Conservation (phyloP, 2,113 vertebrate genomes). For the Neolamprologus fasciatus region DNA sequence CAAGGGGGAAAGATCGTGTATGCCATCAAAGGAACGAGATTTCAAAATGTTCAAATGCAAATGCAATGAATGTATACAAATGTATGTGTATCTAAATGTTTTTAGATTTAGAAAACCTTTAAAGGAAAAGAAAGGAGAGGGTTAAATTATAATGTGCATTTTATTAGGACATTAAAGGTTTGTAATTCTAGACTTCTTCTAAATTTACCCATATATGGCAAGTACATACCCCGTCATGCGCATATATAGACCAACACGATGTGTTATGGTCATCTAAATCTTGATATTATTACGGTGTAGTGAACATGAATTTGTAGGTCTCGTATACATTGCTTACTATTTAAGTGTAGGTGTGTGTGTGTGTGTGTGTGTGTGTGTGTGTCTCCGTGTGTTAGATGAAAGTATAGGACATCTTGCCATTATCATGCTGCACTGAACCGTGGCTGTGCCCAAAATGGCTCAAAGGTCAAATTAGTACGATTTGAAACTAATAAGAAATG, state of each 20-base stretch:
- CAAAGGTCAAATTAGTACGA: slow-evolving; percentile 54
- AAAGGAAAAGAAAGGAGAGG: fast-evolving
- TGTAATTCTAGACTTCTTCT: background rate
- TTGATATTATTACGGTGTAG: background rate
- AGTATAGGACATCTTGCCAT: slow-evolving; percentile 30
- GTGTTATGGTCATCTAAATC: background rate
- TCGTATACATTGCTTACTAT: background rate
- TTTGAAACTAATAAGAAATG: slow-evolving; percentile 6
- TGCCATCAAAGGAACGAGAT: background rate
- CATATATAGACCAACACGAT: background rate
- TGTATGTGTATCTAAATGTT: background rate
- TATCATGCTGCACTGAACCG: slow-evolving; percentile 34
- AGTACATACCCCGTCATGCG: background rate
- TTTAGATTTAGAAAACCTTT: background rate
- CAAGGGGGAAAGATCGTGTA: background rate
- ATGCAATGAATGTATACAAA: background rate
- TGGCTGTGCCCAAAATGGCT: background rate
- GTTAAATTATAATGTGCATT: background rate
- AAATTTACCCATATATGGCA: background rate
- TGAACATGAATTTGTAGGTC: background rate
- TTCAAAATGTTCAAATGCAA: background rate
- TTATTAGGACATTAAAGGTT: background rate
- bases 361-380: background rate
- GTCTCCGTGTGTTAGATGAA: background rate
- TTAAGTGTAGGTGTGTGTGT: background rate